Base-by-base conservation (phyloP, 2,113 vertebrate species). In the Rhagologus leucostigma region DNA sequence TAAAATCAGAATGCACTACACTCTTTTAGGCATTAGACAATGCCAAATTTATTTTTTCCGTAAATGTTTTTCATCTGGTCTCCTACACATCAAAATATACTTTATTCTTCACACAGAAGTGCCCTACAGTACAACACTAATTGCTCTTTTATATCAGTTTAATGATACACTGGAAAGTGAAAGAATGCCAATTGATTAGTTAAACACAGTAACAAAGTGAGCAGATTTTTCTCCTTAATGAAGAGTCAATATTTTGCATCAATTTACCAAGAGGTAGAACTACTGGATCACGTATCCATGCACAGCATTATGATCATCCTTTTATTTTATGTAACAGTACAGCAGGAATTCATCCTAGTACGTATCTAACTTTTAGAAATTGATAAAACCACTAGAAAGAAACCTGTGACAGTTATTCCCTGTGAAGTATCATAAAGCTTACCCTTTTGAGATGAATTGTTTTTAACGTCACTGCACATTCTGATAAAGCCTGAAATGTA, bases 381-480 rank as follows among this genome's bases (percentile, higher is more conserved):
- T 33, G 35, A 33, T 64, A 71, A 75, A 89, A 89, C 16, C 26
- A 49, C 30, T 49, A 50, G n/a, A 42, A 74, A 79, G 59, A 94
- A 68, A 27, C 11, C 16, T 63, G 26, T 27, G 62, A 60, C 35
- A 84, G 21, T 69, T 91, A 65, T 21, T 83, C 32, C 42, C 59
- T 62, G 37, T 37, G 26, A 85, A 84, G 26, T 53, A 71, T 33
- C 39, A 63, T 13, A 52, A 71, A 70, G 41, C 98, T 98, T 98
- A 99, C 99, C 98, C 99, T 98, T 98, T 99, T 99, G 97, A 99
- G 98, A 98, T 99, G 99, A 98, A 99, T 99, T 87, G 98, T 99
- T 96, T 99, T 99, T 92, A 99, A 98, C 0, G 99, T 99, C 86
- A 99, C 97, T 2, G 99, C 98, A 80, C 99, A 99, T 92, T 99